A percentile compares a stretch with the other conserved stretches of the same genome.
These are phyloP conservation scores for Brevimyrus niger DNA, from an alignment of 2,113 vertebrate genomes.

Conservation along the genomic window DNA sequence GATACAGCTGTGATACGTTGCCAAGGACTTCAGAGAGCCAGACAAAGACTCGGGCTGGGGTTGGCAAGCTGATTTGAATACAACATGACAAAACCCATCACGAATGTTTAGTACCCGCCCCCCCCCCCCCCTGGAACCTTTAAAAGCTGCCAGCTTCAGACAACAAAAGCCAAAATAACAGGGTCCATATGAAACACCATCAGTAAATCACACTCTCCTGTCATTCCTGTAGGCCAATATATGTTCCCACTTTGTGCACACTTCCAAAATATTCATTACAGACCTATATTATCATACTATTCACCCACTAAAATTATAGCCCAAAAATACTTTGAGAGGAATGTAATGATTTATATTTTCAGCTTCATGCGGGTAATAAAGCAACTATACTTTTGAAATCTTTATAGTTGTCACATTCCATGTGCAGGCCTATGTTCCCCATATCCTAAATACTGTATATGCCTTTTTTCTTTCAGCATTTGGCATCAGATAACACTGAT, in stretches of 20 bases:
- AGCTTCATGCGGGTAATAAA: background rate
- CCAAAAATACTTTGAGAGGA: slow-evolving; percentile 8
- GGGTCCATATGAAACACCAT: background rate
- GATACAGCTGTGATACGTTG: background rate
- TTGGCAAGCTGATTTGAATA: background rate
- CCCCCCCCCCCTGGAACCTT: background rate
- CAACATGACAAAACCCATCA: background rate
- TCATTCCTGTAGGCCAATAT: background rate
- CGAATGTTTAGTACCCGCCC: background rate
- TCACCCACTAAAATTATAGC: slow-evolving; percentile 4
- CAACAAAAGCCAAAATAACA: slow-evolving; percentile 1
- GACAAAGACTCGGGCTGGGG: background rate
- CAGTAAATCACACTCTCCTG: slow-evolving; percentile 6
- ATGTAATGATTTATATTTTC: slow-evolving; percentile 12
- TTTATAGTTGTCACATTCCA: background rate
- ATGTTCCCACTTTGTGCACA: background rate
- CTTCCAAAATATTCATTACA: background rate
- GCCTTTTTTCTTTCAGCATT: background rate
- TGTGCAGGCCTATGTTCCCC: background rate
- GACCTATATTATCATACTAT: background rate
- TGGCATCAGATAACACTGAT: background rate
- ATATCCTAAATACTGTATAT: background rate
- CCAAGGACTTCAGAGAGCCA: slow-evolving; percentile 1
- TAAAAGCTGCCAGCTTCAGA: background rate
- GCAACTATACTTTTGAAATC: background rate